Conservation (phyloP, 2,113 vertebrate species). For the Corythoichthys intestinalis region DNA sequence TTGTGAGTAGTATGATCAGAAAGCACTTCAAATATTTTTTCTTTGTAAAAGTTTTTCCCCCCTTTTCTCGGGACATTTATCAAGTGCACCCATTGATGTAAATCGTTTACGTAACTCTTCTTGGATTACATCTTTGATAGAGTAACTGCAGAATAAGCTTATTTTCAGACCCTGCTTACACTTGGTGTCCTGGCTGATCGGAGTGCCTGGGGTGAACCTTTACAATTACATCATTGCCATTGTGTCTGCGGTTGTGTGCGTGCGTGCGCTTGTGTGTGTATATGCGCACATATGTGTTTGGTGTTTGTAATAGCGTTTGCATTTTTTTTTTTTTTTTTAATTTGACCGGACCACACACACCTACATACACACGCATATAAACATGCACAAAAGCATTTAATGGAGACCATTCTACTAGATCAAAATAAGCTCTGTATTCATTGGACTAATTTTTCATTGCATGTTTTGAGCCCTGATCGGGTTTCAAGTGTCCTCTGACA, state of each 20-base stretch:
- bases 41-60: neutral
- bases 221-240: slow-evolving; percentile 32
- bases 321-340: no score
- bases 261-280: neutral
- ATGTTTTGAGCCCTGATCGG: slow-evolving; percentile 21
- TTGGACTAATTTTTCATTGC: slow-evolving; percentile 49
- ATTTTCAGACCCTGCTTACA: neutral
- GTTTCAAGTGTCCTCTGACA: slow-evolving; percentile 26
- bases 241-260: slow-evolving; percentile 1
- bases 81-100: neutral
- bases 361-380: neutral
- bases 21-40: neutral
- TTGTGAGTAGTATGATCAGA: neutral
- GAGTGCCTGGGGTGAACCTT: slow-evolving; percentile 12
- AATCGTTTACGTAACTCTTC: neutral
- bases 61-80: neutral
- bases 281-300: neutral
- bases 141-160: neutral
- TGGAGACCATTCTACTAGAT: slow-evolving; percentile 57
- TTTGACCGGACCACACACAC: slow-evolving; percentile 1
- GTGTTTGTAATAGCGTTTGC: no score
- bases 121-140: neutral
- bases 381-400: slow-evolving; percentile 38
- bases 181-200: neutral
- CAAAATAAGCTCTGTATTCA: slow-evolving; percentile 56